These are phyloP conservation scores for Chloroclystis v-ata DNA, from an alignment of 2,888 invertebrate species.

Conservation along the genomic window DNA sequence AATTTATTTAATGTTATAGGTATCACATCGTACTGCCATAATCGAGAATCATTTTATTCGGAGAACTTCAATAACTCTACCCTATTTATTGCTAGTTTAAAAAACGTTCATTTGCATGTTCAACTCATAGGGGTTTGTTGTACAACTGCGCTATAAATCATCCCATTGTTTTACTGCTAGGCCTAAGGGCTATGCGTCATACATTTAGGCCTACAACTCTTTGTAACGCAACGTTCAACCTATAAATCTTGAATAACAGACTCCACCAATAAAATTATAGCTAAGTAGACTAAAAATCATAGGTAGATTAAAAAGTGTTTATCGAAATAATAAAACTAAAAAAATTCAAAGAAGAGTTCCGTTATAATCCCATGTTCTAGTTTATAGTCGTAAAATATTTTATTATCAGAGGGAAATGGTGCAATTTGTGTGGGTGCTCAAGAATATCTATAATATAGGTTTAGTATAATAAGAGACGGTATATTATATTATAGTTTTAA, in stretches of 20 bases:
- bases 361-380: not conserved
- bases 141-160: not conserved
- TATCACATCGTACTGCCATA: too few species aligned
- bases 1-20: too few species aligned
- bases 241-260: not conserved
- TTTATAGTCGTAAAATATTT: not conserved
- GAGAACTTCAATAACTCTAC: too few species aligned
- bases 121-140: too few species aligned
- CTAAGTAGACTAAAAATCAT: too few species aligned
- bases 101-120: too few species aligned
- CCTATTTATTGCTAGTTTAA: too few species aligned
- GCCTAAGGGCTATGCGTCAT: constrained; percentile 8
- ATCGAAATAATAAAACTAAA: too few species aligned
- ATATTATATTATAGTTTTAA: constrained; percentile 43
- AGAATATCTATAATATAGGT: not conserved
- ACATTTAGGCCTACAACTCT: constrained; percentile 2
- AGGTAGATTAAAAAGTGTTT: too few species aligned
- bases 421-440: not conserved
- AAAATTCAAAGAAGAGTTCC: not conserved
- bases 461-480: constrained; percentile 5
- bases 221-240: not conserved
- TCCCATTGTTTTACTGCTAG: constrained; percentile 1
- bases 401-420: not conserved
- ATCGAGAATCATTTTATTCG: too few species aligned
- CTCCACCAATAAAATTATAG: not conserved